Base-by-base conservation (phyloP, 1,140 invertebrate genomes). In the Musca vetustissima region DNA sequence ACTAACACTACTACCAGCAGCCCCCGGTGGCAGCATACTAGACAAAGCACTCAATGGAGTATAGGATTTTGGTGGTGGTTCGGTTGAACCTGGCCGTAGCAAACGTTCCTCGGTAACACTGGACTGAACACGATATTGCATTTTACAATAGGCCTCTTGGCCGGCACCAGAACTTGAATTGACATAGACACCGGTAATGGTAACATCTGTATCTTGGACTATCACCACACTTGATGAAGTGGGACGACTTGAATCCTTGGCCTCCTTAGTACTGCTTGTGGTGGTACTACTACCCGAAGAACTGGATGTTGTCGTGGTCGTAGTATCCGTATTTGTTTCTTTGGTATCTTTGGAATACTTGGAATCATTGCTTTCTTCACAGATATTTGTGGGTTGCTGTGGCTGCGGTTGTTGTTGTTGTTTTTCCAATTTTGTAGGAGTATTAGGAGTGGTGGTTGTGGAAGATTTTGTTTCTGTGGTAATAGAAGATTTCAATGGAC, bases 21-120 rank as follows among this genome's bases (percentile, higher is more conserved):
- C 86, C 70, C 90, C 90, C 1, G 92, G 92, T 25, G 92, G 92
- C 83, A 93, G 88, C 93, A 94, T 94, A 71, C 89, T 93, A 47
- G 92, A 93, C 68, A 94, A 84, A n/a, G 93, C 92, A 59, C 90
- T 90, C 47, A 94, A 85, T 15, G 92, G 92, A 43, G 92, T 93
- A 77, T 94, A 94, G 86, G 55, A 92, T 90, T 64, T 92, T 86
- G 74, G 92, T 89, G 59, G 92, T 86, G 75, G 92, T 91, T 85
- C 93, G 88, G 73, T 91, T 89, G 83, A 93, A 88, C 82, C 91
- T 88, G 57, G 92, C 88, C 68, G 90, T 89, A 83, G 66, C 1
- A 83, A 69, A 14, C 81, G 76, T 70, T 83, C 81, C 70, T 83
- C 81, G 61, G 81, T 83, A 64, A 83, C 81, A 69, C 80, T 82